Base-by-base conservation (phyloP, 2,113 vertebrate species). In the Tachycineta bicolor region DNA sequence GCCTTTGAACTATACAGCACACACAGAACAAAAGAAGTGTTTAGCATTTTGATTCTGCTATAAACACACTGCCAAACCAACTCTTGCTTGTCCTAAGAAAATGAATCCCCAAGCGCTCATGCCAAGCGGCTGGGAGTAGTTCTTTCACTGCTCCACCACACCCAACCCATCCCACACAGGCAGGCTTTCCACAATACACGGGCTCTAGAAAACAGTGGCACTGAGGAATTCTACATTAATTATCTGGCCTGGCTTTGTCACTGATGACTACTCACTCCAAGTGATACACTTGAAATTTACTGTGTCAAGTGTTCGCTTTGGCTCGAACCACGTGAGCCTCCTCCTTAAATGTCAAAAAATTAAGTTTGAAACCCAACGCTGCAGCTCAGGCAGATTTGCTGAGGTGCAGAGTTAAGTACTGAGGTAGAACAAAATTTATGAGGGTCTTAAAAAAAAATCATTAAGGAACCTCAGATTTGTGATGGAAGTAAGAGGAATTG, bases 141-240 rank as follows among this genome's bases (percentile, higher is more conserved):
- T 96, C 95, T 69, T 92, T 89, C 91, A 29, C 29, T 95, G 59
- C 16, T 80, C 83, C 74, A 97, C 97, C 98, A 98, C 98, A 97
- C 97, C 96, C 98, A 90, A 15, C 1, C 90, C 94, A 96, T 58
- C 94, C 96, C 91, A 94, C 95, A 91, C 95, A 39, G 94, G 86
- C 94, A 90, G 43, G 41, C 91, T 96, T 82, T 96, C 97, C 97
- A 74, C 56, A 90, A 71, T 62, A 80, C 53, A 74, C 19, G 69
- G 91, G 67, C 92, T 96, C 83, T 74, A 78, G 59, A 84, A 71
- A 59, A 92, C 84, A 91, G 69, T 55, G 96, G 93, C 94, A 91
- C 16, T 14, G 62, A 94, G 68, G 55, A 90, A 77, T 94, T 53
- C 46, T 6, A 80, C 93, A 77, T 90, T 87, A 90, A 96, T 84